A percentile compares a stretch with the other conserved stretches of the same genome.
These are phyloP conservation scores for Lucifuga dentata DNA, from an alignment of 2,113 vertebrate species.

Conservation along the genomic window DNA sequence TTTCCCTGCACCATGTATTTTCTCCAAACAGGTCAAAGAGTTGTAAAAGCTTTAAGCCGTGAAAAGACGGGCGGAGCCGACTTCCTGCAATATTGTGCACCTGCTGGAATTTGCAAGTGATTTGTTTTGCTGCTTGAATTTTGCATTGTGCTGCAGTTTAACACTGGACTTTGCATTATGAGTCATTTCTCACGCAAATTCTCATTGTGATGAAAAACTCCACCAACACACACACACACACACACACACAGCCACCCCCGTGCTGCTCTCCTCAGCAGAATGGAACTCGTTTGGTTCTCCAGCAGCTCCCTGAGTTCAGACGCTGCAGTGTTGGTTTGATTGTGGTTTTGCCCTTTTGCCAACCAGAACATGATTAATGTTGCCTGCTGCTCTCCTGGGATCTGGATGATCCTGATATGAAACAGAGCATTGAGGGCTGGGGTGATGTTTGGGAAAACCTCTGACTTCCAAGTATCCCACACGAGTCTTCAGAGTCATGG, in stretches of 20 bases:
- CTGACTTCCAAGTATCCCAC: not conserved
- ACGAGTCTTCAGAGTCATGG: not conserved
- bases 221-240: no score
- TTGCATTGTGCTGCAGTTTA: slow-evolving; percentile 37
- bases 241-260: no score
- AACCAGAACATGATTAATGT: slow-evolving; percentile 24
- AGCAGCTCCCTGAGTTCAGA: slow-evolving; percentile 4
- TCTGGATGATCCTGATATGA: slow-evolving; percentile 8
- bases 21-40: not conserved
- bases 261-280: not conserved
- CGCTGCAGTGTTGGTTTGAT: slow-evolving; percentile 38
- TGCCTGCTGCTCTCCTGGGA: no score
- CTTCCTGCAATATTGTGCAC: slow-evolving; percentile 47
- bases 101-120: slow-evolving; percentile 52
- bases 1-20: not conserved
- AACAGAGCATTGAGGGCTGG: not conserved
- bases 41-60: not conserved
- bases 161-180: slow-evolving; percentile 39
- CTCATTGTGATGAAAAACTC: slow-evolving; percentile 2
- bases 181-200: not conserved
- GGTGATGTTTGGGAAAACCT: no score
- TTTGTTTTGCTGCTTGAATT: slow-evolving; percentile 36
- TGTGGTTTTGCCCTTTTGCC: slow-evolving; percentile 27
- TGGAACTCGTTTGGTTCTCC: not conserved
- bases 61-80: not conserved